Evolutionary conservation across 2,113 vertebrate species (phyloP).

Genomic region (Xiphophorus couchianus): DNA sequence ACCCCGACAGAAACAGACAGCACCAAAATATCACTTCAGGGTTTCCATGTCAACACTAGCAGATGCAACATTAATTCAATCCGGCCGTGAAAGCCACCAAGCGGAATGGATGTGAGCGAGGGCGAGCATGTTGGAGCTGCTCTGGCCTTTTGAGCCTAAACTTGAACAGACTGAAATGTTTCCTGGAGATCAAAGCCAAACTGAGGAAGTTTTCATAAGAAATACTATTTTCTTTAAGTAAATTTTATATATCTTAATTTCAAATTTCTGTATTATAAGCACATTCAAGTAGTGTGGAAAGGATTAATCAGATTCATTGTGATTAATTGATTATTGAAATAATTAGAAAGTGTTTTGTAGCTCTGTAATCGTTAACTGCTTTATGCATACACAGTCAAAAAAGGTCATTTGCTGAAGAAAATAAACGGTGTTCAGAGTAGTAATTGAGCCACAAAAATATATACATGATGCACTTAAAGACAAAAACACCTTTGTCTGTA

Average conservation of each 20-base stretch:
- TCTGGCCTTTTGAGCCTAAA: slow-evolving; percentile 5
- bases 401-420: too few relatives aligned
- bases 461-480: too few relatives aligned
- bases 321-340: too few relatives aligned
- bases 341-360: too few relatives aligned
- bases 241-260: not conserved
- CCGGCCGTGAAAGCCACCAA: slow-evolving; percentile 60
- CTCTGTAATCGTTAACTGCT: too few relatives aligned
- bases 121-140: slow-evolving; percentile 22
- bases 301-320: too few relatives aligned
- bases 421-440: too few relatives aligned
- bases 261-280: not conserved
- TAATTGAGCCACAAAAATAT: too few relatives aligned
- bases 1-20: slow-evolving; percentile 65
- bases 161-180: not conserved
- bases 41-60: slow-evolving; percentile 70
- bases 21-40: slow-evolving; percentile 72
- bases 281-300: not conserved
- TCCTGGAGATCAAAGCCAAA: slow-evolving; percentile 3
- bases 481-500: too few relatives aligned
- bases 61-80: slow-evolving; percentile 75
- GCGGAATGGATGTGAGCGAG: slow-evolving; percentile 46
- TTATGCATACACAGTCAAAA: too few relatives aligned
- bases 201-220: not conserved
- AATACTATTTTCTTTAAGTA: not conserved